Evolutionary conservation across 1,140 invertebrate genomes (phyloP).

Genomic region (Daktulosphaira vitifoliae): DNA sequence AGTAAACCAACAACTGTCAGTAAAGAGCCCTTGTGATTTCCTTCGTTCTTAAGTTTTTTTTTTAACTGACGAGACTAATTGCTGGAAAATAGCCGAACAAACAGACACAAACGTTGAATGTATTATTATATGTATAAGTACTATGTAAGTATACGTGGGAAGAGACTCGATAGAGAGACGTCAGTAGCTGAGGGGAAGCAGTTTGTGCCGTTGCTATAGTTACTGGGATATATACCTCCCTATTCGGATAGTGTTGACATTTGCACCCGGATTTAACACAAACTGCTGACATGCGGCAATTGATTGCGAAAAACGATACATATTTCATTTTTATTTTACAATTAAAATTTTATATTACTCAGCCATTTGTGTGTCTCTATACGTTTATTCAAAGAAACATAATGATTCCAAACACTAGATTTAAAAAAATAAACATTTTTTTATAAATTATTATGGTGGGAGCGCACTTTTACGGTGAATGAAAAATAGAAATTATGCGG

Average conservation of each 20-base stretch:
- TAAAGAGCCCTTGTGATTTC: slow-evolving; percentile 7
- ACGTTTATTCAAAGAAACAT: too few species aligned
- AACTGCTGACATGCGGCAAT: slow-evolving; percentile 30
- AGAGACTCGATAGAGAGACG: not conserved
- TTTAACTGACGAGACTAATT: slow-evolving; percentile 28
- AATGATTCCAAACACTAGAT: too few species aligned
- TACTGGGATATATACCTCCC: slow-evolving; percentile 30
- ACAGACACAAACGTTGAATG: not conserved
- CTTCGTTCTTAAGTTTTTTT: not conserved
- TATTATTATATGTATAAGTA: slow-evolving; percentile 2
- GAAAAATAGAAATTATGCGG: too few species aligned
- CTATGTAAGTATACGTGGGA: not conserved
- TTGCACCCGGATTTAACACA: slow-evolving; percentile 32
- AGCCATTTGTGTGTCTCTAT: too few species aligned
- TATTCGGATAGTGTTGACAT: slow-evolving; percentile 30
- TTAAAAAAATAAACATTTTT: too few species aligned
- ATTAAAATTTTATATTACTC: too few species aligned
- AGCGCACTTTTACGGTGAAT: not conserved
- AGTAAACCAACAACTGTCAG: slow-evolving; percentile 12
- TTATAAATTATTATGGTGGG: slow-evolving; percentile 11
- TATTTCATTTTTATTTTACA: too few species aligned
- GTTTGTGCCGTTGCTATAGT: slow-evolving; percentile 30
- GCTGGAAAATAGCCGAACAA: slow-evolving; percentile 33
- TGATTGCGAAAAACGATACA: slow-evolving; percentile 21
- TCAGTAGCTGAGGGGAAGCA: not conserved